Evolutionary conservation across 2,113 vertebrate species (phyloP), one percentile per base, ranked within the genome.

Genomic region (Entomyzon cyanotis): DNA sequence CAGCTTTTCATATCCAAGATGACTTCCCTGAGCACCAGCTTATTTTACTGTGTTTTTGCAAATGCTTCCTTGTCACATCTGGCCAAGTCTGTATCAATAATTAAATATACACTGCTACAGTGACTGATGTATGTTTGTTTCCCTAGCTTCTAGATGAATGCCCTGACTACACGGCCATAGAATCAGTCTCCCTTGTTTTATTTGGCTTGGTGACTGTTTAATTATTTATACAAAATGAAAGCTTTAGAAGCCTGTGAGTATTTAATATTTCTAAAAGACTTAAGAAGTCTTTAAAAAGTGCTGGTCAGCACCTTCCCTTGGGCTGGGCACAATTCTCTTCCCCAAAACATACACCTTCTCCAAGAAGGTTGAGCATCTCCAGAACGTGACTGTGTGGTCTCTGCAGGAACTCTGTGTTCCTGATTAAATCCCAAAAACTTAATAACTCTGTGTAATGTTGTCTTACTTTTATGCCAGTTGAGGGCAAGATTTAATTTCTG

Each of bases 161-260:
- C 41, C 15, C 62, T 8, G 8, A 67, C 86, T 74, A 50, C 55
- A 84, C 0, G 4, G 60, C 68, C 81, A 89, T 64, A 77, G 80
- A 93, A 81, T 90, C 83, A 86, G 64, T 75, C 90, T 95, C 68
- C 52, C 15, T 86, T 95, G 91, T 76, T 96, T 92, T 93, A 87
- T 84, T 94, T 96, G 86, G 76, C 86, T 81, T 90, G 60, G 56
- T 88, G 85, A 68, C 44, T 93, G 53, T 88, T 94, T 92, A 90
- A 94, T 87, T 96, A 90, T 96, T 96, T 95, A 87, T 63, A 80
- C 56, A 87, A 87, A 94, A 83, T 17, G 25, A 94, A 94, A 92
- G 70, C 80, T 87, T 93, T 89, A 86, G 42, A 96, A 90, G 65
- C 17, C 41, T 90, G 56, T 60, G 62, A 76, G 70, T 55, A 39